A percentile compares a stretch with the other conserved stretches of the same genome.
phyloP scores from a whole-genome alignment of 2,797 vertebrate genomes.

The Cuniculus paca region DNA sequence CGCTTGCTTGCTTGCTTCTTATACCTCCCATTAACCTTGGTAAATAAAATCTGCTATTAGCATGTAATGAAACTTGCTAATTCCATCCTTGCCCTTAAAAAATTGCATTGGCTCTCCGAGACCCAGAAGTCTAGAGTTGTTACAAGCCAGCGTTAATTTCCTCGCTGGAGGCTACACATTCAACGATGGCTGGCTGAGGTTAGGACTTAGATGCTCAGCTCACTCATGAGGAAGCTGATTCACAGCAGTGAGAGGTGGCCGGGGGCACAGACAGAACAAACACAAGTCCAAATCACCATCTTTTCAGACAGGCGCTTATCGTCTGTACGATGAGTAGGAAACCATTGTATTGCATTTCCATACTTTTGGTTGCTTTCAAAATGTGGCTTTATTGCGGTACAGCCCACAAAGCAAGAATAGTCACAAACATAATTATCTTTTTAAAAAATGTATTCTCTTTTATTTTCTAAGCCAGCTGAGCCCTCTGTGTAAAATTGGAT shows the following conservation, averaged over 20 bases:
- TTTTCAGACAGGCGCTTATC: background rate
- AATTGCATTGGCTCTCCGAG: fast-evolving
- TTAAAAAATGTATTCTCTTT: background rate
- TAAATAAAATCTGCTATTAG: background rate
- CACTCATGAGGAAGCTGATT: fast-evolving
- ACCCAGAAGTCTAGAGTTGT: background rate
- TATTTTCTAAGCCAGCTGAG: background rate
- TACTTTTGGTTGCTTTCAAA: background rate
- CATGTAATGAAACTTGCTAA: fast-evolving
- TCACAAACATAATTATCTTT: background rate
- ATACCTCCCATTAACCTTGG: fast-evolving
- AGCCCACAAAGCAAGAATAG: fast-evolving
- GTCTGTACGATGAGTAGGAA: background rate
- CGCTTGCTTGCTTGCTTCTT: background rate
- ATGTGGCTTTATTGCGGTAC: background rate
- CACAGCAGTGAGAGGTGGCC: fast-evolving
- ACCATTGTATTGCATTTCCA: background rate
- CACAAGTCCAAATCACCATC: fast-evolving
- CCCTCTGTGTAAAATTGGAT: background rate
- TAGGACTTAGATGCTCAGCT: background rate
- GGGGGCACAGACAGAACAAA: fast-evolving
- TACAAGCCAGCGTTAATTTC: background rate
- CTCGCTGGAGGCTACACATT: background rate
- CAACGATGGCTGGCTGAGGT: background rate
- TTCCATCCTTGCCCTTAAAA: background rate